A percentile compares a stretch with the other conserved stretches of the same genome.
Evolutionary conservation across 92 coral and sea anemone genomes (phyloP).

Genomic region (Zoanthus gigantus): DNA sequence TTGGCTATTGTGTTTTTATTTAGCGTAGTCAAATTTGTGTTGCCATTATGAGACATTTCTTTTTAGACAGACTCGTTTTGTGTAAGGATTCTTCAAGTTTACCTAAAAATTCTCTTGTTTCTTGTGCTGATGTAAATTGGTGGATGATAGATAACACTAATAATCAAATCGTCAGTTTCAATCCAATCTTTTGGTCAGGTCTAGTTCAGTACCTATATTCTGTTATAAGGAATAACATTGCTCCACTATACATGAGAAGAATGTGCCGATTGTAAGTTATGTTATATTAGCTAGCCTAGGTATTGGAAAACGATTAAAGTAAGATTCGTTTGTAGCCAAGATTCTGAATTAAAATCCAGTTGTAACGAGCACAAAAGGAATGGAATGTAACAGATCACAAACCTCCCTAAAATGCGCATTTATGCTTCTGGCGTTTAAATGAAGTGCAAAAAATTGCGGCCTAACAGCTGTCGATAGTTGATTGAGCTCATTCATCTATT

Average conservation of each 20-base stretch:
- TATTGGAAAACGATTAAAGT: slow-evolving; percentile 26
- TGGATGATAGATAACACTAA: slow-evolving; percentile 58
- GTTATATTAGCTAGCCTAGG: slow-evolving; percentile 13
- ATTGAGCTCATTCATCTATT: slow-evolving; percentile 8
- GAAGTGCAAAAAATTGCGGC: slow-evolving; percentile 23
- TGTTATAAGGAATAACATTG: slow-evolving; percentile 12
- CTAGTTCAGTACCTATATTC: slow-evolving; percentile 15
- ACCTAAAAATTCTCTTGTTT: slow-evolving; percentile 43
- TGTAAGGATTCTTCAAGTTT: slow-evolving; percentile 59
- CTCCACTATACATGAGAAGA: slow-evolving; percentile 47
- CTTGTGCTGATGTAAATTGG: slow-evolving; percentile 36
- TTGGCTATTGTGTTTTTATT: slow-evolving; percentile 44
- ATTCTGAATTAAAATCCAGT: background rate
- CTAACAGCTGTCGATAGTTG: background rate
- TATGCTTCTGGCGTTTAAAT: slow-evolving; percentile 7
- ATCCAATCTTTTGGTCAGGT: slow-evolving; percentile 10
- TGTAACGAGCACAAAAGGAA: slow-evolving; percentile 26
- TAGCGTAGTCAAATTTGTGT: slow-evolving; percentile 41
- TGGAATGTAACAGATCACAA: slow-evolving; percentile 33
- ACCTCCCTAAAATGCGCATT: background rate
- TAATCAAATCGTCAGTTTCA: slow-evolving; percentile 36
- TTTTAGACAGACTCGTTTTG: slow-evolving; percentile 31
- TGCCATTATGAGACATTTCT: slow-evolving; percentile 43
- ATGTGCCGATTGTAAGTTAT: slow-evolving; percentile 44
- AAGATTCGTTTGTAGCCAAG: slow-evolving; percentile 40